Percentiles rank a stretch among this genome's conserved stretches.
Evolutionary conservation across 2,888 invertebrate genomes (phyloP).

Genomic region (Hypomecis punctinalis): DNA sequence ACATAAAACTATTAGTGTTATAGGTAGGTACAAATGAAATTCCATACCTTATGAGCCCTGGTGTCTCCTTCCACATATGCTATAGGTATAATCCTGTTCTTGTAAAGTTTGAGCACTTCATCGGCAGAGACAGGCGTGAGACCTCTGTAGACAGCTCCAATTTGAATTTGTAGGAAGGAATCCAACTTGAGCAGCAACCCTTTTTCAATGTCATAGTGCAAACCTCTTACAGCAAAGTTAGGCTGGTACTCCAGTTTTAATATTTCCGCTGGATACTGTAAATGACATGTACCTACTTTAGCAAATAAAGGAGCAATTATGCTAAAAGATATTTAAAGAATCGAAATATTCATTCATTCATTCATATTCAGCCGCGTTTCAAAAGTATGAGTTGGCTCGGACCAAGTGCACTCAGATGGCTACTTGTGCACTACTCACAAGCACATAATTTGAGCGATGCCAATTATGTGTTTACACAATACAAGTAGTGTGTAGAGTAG

Average conservation of each 20-base stretch:
- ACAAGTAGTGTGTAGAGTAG: no score
- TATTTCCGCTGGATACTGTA: slow-evolving; percentile 95
- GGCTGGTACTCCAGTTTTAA: slow-evolving; percentile 93
- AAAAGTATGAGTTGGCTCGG: no score
- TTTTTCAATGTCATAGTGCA: slow-evolving; percentile 99
- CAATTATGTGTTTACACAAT: no score
- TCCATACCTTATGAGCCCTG: slow-evolving; percentile 88
- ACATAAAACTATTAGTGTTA: no score
- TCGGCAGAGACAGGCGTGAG: slow-evolving; percentile 91
- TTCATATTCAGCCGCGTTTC: no score
- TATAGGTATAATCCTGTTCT: slow-evolving; percentile 93
- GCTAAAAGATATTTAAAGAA: no score
- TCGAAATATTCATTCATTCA: no score
- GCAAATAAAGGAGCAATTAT: no score
- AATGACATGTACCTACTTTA: no score
- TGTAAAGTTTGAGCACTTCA: slow-evolving; percentile 94
- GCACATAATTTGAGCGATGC: no score
- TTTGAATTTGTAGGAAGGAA: slow-evolving; percentile 98
- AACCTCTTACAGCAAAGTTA: slow-evolving; percentile 97
- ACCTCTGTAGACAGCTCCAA: slow-evolving; percentile 96
- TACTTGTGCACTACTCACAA: no score
- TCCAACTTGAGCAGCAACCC: slow-evolving; percentile 97
- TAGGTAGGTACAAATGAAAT: neutral
- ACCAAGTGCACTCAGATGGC: no score
- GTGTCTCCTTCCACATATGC: slow-evolving; percentile 94